phyloP scores from a whole-genome alignment of 2,797 vertebrate species.

The Melanotaenia parkinsoni region DNA sequence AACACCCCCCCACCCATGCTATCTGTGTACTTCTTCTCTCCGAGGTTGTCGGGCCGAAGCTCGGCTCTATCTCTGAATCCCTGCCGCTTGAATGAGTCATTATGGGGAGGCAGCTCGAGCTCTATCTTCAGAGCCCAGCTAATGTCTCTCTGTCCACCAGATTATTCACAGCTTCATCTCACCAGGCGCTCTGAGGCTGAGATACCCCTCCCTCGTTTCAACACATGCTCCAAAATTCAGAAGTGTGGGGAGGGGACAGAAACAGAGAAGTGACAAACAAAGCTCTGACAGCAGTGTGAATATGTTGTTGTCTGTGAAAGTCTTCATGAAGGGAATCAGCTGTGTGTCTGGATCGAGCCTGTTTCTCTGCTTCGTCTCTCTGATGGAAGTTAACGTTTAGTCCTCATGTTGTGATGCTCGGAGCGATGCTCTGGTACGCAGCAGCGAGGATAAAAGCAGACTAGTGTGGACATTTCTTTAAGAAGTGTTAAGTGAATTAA shows the following conservation, averaged over 20 bases:
- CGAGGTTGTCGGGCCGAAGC: constrained; percentile 32
- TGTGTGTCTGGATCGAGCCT: neutral
- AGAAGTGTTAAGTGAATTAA: constrained; percentile 28
- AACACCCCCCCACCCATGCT: neutral
- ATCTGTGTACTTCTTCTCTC: neutral
- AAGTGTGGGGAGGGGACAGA: neutral
- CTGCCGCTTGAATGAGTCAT: constrained; percentile 39
- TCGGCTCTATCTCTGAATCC: constrained; percentile 25
- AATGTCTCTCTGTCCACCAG: constrained; percentile 29
- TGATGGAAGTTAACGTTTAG: neutral
- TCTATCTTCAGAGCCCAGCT: constrained; percentile 21
- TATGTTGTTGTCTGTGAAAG: neutral
- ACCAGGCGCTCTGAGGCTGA: constrained; percentile 5
- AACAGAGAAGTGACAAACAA: neutral
- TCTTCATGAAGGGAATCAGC: neutral
- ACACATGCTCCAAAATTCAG: neutral
- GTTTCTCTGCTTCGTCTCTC: neutral
- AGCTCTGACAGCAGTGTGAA: neutral
- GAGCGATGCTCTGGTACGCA: neutral
- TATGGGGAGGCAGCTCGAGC: constrained; percentile 35
- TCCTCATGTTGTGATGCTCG: neutral
- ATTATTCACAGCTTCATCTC: constrained; percentile 42
- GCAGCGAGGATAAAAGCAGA: constrained; percentile 7
- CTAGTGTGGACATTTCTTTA: constrained; percentile 6
- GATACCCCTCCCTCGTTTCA: neutral